These are phyloP conservation scores for Balaenoptera acutorostrata DNA, from an alignment of 2,113 vertebrate genomes.

Conservation along the genomic window DNA sequence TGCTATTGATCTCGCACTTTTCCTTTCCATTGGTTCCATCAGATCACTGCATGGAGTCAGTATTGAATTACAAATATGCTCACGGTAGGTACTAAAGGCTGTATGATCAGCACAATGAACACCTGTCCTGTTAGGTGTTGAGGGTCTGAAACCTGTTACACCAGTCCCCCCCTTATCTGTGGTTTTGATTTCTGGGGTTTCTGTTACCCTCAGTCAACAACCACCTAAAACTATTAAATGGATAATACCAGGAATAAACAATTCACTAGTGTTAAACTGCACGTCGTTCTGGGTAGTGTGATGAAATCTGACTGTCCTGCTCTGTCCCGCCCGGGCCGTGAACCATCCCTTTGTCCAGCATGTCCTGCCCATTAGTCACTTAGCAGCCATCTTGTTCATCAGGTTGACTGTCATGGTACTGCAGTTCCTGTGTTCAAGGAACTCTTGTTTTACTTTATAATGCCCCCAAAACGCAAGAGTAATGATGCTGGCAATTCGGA, in stretches of 20 bases:
- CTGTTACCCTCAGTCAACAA: background rate
- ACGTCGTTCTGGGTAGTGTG: background rate
- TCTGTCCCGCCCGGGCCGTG: background rate
- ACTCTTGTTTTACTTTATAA: background rate
- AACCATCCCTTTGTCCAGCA: background rate
- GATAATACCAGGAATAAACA: background rate
- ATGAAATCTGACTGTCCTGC: background rate
- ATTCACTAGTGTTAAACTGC: background rate
- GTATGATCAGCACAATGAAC: background rate
- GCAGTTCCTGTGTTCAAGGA: background rate
- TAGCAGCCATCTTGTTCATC: background rate
- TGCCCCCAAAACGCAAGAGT: background rate
- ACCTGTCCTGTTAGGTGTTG: background rate
- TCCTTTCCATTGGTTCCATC: background rate
- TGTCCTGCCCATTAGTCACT: background rate
- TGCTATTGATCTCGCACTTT: fast-evolving
- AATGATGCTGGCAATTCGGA: background rate
- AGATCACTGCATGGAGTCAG: background rate
- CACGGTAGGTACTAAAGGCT: background rate
- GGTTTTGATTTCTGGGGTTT: background rate
- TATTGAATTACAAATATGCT: background rate
- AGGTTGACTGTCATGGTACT: background rate
- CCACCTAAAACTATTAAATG: background rate
- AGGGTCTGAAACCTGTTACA: background rate
- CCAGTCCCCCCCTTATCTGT: background rate